Base-by-base conservation (phyloP, 2,888 invertebrate genomes). In the Capitulum mitella region DNA sequence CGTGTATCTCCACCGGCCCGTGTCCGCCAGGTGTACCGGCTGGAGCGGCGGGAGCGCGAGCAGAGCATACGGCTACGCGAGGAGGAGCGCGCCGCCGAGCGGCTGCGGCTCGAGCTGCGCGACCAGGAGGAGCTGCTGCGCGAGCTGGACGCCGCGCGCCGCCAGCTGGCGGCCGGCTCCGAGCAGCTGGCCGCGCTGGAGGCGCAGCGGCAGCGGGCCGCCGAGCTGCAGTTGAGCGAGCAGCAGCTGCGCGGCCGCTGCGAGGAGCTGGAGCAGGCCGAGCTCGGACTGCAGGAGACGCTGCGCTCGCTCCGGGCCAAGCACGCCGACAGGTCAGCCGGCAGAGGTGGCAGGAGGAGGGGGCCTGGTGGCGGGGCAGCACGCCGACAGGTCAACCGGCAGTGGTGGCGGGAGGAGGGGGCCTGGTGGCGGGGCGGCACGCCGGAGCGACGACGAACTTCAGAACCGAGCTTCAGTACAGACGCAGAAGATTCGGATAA, bases 141-240 rank as follows among this genome's bases (percentile, higher is more conserved):
- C 78, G 82, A 84, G 19, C 82, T 86, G n/a, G 84, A 85, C 78
- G 81, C 82, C 51, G 84, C 48, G 32, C 75, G 78, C 19, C 58
- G 61, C 34, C 75, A 81, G 54, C 43, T 79, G 26, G 34, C 14
- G 26, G 78, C 43, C 5, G 64, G 43, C n/a, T 12, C 29, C 14
- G 58, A 58, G 14, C 34, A n/a, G 40, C 48, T 3, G 78, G 37
- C n/a, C 0, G 29, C 78, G 61, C 26, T 78, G 43, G 29, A n/a
- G 10, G 75, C 43, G 43, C 29, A 29, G 43, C 75, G 40, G 46
- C 70, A 61, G 70, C 51, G 51, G 14, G 70, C n/a, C 19, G 22
- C n/a, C 10, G 78, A 64, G 40, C 48, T 37, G n/a, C 70, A 51
- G 37, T 26, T 12, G 16, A 58, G n/a, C 70, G 64, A 78, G 43